A percentile compares a stretch with the other conserved stretches of the same genome.
These are phyloP conservation scores for Scomber japonicus DNA, from an alignment of 2,113 vertebrate species.

Conservation along the genomic window DNA sequence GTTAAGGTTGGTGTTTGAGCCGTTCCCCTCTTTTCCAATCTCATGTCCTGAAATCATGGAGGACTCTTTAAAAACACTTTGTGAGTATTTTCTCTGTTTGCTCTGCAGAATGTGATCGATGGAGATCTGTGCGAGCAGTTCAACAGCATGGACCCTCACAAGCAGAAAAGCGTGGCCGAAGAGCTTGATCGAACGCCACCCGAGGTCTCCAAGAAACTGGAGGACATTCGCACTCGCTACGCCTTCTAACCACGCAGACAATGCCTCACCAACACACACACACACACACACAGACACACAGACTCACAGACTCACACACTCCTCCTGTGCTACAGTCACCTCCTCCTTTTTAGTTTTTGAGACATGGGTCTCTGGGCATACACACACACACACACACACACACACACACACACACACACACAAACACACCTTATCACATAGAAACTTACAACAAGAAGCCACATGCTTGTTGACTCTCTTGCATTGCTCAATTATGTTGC, in stretches of 20 bases:
- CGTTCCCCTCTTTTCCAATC: not conserved
- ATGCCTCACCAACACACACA: not conserved
- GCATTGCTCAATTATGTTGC: not conserved
- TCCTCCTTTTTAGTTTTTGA: not conserved
- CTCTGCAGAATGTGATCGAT: conserved; percentile 95
- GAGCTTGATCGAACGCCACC: conserved; percentile 97
- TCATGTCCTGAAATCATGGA: not conserved
- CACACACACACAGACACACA: not conserved
- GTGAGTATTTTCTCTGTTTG: not conserved
- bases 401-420: not conserved
- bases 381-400: not conserved
- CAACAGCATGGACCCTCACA: conserved; percentile 99
- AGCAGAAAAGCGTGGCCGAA: conserved; percentile 97
- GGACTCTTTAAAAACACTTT: not conserved
- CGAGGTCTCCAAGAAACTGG: conserved; percentile 98
- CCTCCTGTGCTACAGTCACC: not conserved
- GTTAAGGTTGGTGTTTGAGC: conserved; percentile 89
- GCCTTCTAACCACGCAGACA: conserved; percentile 88
- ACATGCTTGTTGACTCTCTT: not conserved
- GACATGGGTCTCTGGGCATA: not conserved
- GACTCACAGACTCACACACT: not conserved
- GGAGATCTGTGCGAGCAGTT: conserved; percentile 99
- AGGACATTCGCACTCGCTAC: conserved; percentile 98
- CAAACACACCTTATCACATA: not conserved
- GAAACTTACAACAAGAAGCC: not conserved